Base-by-base conservation (phyloP, 2,888 invertebrate genomes). In the Drosophila neutralis region DNA sequence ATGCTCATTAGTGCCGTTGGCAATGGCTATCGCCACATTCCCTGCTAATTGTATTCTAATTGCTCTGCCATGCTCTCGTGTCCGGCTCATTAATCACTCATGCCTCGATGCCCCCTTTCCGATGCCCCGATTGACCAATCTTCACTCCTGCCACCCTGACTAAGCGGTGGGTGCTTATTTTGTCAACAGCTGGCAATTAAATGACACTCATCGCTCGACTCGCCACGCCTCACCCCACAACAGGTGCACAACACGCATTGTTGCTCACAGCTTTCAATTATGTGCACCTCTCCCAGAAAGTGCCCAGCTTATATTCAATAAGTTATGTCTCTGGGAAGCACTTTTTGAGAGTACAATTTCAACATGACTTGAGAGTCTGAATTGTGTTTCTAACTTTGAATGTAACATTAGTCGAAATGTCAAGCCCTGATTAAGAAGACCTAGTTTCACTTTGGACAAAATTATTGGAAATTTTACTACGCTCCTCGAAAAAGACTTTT, bases 1-100 rank as follows among this genome's bases (percentile, higher is more conserved):
- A 8, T 61, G 65, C 85, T 86, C 89, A 87, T 86, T 85, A 85
- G 85, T 78, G 80, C 38, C 21, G 33, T 51, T 62, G 35, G 45
- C 24, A 35, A 56, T 52, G 45, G 21, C 36, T n/a, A n/a, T 45
- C 57, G 63, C 57, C 70, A 58, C 72, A 73, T 73, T 72, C 69
- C 59, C 73, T 87, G 85, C 87, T 86, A 86, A 86, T 86, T 89
- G 85, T 89, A 87, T 86, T 89, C 85, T 86, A 86, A 86, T 86
- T 86, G 89, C 85, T 76, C 69, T 73, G 83, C 73, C 73, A 69
- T 74, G 65, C 59, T 67, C 24, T 24, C 72, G 63, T 61, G 64
- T 74, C 62, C 60, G 70, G 62, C 83, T 87, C 85, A 83, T 86
- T 87, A 89, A 86, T 86, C 85, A 86, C 64, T 57, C 49, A 62